Percentiles rank a stretch among this genome's conserved stretches.
Evolutionary conservation across 2,113 vertebrate species (phyloP).

Genomic region (Sula dactylatra): DNA sequence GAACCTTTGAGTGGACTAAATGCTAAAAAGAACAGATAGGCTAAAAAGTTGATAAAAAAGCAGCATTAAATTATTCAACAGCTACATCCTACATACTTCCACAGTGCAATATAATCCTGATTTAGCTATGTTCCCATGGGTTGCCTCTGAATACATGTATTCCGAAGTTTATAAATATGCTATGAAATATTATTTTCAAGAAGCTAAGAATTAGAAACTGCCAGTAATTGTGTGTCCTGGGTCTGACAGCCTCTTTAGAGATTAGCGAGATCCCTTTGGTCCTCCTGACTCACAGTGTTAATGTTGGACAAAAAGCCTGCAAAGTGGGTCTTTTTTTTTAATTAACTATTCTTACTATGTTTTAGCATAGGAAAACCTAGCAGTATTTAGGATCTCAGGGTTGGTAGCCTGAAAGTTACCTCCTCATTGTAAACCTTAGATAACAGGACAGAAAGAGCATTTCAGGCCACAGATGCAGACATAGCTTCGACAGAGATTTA

Average conservation of each 20-base stretch:
- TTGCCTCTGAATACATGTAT: not conserved
- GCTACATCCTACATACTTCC: not conserved
- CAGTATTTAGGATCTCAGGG: not conserved
- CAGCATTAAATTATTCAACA: constrained; percentile 5
- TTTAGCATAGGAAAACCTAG: not conserved
- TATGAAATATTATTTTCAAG: not conserved
- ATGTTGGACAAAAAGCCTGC: not conserved
- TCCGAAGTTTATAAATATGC: not conserved
- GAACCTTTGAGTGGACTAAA: not conserved
- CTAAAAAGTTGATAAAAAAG: not conserved
- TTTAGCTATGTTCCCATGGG: not conserved
- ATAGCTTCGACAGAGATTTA: not conserved
- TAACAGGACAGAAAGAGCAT: not conserved
- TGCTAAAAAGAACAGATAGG: not conserved
- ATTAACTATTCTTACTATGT: not conserved
- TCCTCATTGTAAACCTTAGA: not conserved
- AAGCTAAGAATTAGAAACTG: not conserved
- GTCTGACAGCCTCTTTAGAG: not conserved
- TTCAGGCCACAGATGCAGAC: not conserved
- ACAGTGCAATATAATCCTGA: not conserved
- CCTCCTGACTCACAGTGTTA: not conserved
- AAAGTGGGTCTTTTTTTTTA: not conserved
- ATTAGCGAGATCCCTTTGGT: fast-evolving
- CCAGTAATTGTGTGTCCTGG: not conserved
- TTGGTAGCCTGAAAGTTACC: not conserved